Percentiles rank a stretch among this genome's conserved stretches.
phyloP scores from a whole-genome alignment of 2,888 invertebrate genomes.

The Phortica magna region DNA sequence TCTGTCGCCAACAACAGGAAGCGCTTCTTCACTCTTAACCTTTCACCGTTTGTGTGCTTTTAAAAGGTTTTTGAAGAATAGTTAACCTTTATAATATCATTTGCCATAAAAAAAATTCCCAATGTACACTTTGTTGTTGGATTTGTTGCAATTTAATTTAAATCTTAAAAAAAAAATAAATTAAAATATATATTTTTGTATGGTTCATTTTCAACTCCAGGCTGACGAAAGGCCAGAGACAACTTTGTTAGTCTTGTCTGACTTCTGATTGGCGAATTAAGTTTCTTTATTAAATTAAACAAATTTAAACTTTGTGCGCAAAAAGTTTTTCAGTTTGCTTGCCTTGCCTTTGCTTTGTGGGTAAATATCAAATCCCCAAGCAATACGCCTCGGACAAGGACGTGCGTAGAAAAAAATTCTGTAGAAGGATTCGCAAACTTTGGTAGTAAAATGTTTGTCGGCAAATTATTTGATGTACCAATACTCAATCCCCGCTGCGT shows the following conservation, averaged over 20 bases:
- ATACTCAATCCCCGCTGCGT: too few relatives aligned
- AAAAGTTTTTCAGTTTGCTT: slow-evolving; percentile 16
- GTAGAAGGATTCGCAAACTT: too few relatives aligned
- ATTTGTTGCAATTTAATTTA: not conserved
- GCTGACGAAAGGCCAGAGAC: not conserved
- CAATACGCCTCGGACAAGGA: not conserved
- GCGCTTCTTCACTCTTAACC: too few relatives aligned
- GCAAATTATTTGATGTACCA: too few relatives aligned
- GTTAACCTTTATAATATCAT: not conserved
- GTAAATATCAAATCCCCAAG: not conserved
- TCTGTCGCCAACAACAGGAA: too few relatives aligned
- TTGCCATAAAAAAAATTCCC: not conserved
- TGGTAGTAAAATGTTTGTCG: too few relatives aligned
- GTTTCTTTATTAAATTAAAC: slow-evolving; percentile 16
- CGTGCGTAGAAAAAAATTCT: too few relatives aligned
- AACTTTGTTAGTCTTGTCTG: not conserved
- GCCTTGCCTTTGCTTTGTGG: not conserved
- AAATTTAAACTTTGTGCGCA: slow-evolving; percentile 8
- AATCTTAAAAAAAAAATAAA: not conserved
- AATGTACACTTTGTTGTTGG: not conserved
- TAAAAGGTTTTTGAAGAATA: not conserved
- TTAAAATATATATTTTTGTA: too few relatives aligned
- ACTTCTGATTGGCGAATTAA: slow-evolving; percentile 15
- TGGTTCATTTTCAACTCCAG: too few relatives aligned
- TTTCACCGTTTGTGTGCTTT: too few relatives aligned